Evolutionary conservation across 2,888 invertebrate genomes (phyloP), one percentile per base, ranked within the genome.

Genomic region (Thalpophila matura): DNA sequence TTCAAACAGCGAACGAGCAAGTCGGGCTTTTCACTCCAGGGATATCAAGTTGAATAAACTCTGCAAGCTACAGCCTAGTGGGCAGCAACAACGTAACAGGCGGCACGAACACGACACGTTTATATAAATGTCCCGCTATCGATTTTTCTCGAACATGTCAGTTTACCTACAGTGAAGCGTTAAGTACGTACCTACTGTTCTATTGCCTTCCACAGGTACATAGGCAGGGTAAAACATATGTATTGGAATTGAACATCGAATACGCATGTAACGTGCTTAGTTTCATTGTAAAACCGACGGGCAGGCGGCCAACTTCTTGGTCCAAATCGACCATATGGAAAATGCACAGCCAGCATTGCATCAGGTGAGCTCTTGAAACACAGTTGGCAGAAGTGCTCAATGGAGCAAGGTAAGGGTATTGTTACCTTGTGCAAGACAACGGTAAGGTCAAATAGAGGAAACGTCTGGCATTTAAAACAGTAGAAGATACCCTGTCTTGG

Each of bases 21-120:
- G 71, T 73, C 73, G 66, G 72, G 78, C 78, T 80, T 79, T 85
- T 82, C 80, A 82, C 83, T 84, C 82, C 61, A 61, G 83, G 82
- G 83, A 83, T 74, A 76, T 79, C 74, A 81, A 84, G 87, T 86
- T 88, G 86, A 87, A 87, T 86, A 88, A 88, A 88, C 83, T 79
- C 77, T 70, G 70, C 74, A 76, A 68, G 76, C 72, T 84, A 83
- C 70, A 71, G 68, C 60, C 54, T 66, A 63, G 59, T 60, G 60
- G 69, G 67, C 60, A n/a, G n/a, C n/a, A n/a, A n/a, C n/a, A 65
- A 43, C 53, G 50, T 37, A 51, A 64, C 69, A 64, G 46, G 57
- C 59, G 46, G 49, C 45, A 79, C 59, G 54, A 53, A 63, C 62
- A 79, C 65, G 58, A 57, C 50, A 73, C 60, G 56, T 74, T 59